These are phyloP conservation scores for Speoplatyrhinus poulsoni DNA, from an alignment of 2,113 vertebrate species.

Conservation along the genomic window DNA sequence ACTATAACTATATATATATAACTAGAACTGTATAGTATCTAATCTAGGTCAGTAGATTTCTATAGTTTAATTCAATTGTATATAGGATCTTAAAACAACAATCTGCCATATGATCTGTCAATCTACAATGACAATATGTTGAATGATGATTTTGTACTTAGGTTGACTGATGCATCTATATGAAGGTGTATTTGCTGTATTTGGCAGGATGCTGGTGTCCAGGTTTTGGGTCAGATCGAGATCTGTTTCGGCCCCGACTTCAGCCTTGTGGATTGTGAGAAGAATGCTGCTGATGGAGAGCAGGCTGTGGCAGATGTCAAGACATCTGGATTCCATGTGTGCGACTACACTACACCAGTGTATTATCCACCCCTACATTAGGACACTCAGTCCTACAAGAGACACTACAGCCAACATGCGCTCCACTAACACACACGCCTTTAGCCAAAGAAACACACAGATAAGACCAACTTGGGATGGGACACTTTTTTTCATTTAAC, in stretches of 20 bases:
- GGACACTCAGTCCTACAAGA: not conserved
- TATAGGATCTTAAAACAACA: no score
- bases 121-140: not conserved
- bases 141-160: not conserved
- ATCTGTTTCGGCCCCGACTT: slow-evolving; percentile 64
- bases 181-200: slow-evolving; percentile 2
- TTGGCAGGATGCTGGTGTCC: slow-evolving; percentile 42
- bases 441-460: not conserved
- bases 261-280: slow-evolving; percentile 58
- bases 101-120: no score
- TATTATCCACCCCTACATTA: slow-evolving; percentile 55
- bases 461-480: not conserved
- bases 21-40: no score
- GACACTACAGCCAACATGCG: not conserved
- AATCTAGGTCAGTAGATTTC: no score
- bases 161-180: not conserved
- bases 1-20: no score
- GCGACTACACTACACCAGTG: slow-evolving; percentile 54
- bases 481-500: no score
- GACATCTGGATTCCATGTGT: slow-evolving; percentile 55
- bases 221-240: slow-evolving; percentile 70
- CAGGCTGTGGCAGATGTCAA: slow-evolving; percentile 10
- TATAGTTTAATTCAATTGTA: no score
- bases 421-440: not conserved
- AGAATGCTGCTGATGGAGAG: slow-evolving; percentile 4